Evolutionary conservation across 2,888 invertebrate species (phyloP).

Genomic region (Cryptophagus acutangulus): DNA sequence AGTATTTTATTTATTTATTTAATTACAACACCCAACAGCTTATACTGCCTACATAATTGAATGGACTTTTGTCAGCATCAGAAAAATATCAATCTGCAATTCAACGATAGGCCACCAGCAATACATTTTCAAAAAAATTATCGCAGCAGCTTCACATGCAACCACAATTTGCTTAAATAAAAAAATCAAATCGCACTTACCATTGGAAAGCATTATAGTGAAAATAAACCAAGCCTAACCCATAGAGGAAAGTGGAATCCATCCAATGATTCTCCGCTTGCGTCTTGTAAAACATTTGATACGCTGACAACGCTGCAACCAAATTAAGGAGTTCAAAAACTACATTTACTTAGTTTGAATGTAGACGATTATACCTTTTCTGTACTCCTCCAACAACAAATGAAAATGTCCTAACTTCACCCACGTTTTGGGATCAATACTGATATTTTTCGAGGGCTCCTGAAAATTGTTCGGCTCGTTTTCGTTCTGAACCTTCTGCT

Average conservation of each 20-base stretch:
- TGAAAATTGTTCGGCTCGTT: slow-evolving; percentile 40
- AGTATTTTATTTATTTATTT: too few relatives aligned
- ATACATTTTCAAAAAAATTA: too few relatives aligned
- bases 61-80: too few relatives aligned
- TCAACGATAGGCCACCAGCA: too few relatives aligned
- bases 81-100: too few relatives aligned
- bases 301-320: slow-evolving; percentile 86
- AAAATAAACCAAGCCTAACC: slow-evolving; percentile 92
- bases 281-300: slow-evolving; percentile 84
- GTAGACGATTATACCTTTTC: slow-evolving; percentile 68
- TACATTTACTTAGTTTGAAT: background rate
- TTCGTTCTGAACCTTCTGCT: slow-evolving; percentile 43
- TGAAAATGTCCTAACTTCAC: slow-evolving; percentile 95
- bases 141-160: too few relatives aligned
- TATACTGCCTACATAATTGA: too few relatives aligned
- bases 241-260: slow-evolving; percentile 88
- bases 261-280: slow-evolving; percentile 77
- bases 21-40: too few relatives aligned
- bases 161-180: too few relatives aligned
- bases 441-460: slow-evolving; percentile 57
- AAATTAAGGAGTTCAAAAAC: slow-evolving; percentile 2
- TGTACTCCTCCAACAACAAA: slow-evolving; percentile 85
- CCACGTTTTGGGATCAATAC: slow-evolving; percentile 84
- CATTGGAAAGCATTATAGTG: slow-evolving; percentile 94
- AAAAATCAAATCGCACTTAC: slow-evolving; percentile 76